Conservation (phyloP, 2,888 invertebrate genomes). For the Himalopsyche anomala region DNA sequence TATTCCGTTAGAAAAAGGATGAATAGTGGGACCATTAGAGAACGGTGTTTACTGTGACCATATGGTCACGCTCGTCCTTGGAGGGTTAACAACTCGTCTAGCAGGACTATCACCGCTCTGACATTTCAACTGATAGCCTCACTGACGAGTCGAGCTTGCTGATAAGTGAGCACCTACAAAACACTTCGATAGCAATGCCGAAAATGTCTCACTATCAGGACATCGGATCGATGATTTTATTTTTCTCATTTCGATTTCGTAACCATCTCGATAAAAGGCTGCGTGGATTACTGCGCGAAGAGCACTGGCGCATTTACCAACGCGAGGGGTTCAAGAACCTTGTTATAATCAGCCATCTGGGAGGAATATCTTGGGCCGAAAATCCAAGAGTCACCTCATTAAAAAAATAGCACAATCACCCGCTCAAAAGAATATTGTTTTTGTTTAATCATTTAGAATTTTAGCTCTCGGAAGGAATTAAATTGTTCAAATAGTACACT, state of each 20-base stretch:
- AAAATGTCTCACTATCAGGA: not conserved
- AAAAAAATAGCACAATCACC: conserved; percentile 8
- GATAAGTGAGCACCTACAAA: no score
- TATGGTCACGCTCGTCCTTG: no score
- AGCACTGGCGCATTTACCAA: not conserved
- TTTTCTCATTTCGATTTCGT: conserved; percentile 6
- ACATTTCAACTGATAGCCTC: no score
- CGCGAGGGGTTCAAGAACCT: conserved; percentile 11
- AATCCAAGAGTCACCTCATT: conserved; percentile 16
- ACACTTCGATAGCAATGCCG: no score
- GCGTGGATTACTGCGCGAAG: not conserved
- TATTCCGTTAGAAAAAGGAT: no score
- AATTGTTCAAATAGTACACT: not conserved
- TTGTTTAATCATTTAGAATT: not conserved
- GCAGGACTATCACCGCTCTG: no score
- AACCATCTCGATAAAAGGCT: not conserved
- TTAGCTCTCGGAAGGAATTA: not conserved
- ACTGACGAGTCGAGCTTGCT: no score
- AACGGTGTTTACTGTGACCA: no score
- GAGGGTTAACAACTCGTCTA: no score
- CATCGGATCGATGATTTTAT: conserved; percentile 6
- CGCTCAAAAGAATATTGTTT: not conserved
- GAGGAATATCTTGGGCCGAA: not conserved
- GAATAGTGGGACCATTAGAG: no score
- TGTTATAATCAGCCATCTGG: conserved; percentile 13